Evolutionary conservation across 2,113 vertebrate genomes (phyloP).

Genomic region (Myotis brandtii): DNA sequence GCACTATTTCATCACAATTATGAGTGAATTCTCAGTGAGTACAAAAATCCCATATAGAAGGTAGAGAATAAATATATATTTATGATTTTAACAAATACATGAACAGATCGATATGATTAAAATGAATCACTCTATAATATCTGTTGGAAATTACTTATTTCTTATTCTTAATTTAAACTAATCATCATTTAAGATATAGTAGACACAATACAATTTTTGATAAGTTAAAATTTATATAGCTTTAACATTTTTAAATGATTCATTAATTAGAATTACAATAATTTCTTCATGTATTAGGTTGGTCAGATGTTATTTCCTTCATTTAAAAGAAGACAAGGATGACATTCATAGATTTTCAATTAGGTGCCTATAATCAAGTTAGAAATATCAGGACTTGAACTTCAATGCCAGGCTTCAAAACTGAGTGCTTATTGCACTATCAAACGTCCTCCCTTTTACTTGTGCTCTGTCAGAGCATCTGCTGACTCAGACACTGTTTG

Average conservation of each 20-base stretch:
- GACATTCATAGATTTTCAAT: neutral
- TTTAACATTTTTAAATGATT: neutral
- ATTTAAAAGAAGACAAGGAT: neutral
- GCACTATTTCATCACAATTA: neutral
- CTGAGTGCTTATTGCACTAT: neutral
- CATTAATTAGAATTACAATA: neutral
- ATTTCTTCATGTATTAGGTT: neutral
- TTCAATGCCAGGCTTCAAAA: neutral
- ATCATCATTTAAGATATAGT: neutral
- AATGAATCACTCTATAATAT: neutral
- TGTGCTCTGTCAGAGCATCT: no score
- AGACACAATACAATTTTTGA: neutral
- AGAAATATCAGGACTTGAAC: neutral
- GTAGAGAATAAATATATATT: neutral
- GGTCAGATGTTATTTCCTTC: neutral
- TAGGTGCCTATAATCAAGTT: neutral
- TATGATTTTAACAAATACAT: neutral
- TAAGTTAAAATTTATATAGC: neutral
- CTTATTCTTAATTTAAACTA: neutral
- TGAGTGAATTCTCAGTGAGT: neutral
- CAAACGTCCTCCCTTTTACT: neutral
- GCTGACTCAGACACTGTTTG: no score
- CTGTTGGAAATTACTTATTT: neutral
- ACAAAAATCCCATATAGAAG: neutral
- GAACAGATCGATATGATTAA: neutral